Conservation (phyloP, 2,113 vertebrate genomes). For the Crotalus tigris region DNA sequence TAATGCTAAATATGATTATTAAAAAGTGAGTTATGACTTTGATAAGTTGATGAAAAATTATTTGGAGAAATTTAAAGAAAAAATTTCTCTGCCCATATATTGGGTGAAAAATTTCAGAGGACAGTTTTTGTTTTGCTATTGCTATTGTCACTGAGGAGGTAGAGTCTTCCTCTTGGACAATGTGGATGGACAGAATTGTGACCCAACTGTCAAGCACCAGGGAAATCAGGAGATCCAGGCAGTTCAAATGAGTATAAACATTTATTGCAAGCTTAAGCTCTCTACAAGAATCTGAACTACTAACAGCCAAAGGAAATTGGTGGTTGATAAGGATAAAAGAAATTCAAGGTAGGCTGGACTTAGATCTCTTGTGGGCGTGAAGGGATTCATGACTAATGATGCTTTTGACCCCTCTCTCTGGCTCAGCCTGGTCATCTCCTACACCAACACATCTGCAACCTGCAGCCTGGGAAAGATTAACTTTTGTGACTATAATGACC, state of each 20-base stretch:
- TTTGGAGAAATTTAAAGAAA: not conserved
- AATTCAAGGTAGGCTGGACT: not conserved
- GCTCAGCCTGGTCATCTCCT: not conserved
- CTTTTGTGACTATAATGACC: not conserved
- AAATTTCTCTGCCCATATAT: not conserved
- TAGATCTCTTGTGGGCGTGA: not conserved
- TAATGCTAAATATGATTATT: not conserved
- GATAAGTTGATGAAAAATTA: not conserved
- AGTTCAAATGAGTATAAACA: not conserved
- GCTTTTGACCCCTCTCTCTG: not conserved
- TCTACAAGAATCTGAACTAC: not conserved
- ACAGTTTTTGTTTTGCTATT: not conserved
- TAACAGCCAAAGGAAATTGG: not conserved
- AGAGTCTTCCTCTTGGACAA: not conserved
- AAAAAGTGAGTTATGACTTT: not conserved
- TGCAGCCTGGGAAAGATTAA: not conserved
- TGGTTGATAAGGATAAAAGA: not conserved
- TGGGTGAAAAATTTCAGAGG: not conserved
- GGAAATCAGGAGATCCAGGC: not conserved
- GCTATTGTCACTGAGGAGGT: not conserved
- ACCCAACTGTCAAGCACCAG: not conserved
- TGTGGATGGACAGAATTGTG: not conserved
- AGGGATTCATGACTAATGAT: not conserved
- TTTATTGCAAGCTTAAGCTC: not conserved
- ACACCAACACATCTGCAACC: not conserved